Conservation (phyloP, 2,888 invertebrate genomes). For the Ophraella communa region DNA sequence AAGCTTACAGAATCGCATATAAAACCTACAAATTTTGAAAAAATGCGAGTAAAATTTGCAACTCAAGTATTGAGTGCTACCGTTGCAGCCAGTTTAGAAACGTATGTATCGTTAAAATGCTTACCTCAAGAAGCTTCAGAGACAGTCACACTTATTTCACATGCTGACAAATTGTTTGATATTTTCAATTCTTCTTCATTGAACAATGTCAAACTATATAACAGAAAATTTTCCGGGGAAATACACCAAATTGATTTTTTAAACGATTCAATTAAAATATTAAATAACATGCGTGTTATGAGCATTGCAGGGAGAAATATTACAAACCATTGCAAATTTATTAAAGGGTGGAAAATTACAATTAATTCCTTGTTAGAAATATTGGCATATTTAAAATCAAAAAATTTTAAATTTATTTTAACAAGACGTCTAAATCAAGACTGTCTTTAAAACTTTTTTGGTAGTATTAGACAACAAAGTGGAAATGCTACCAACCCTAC, state of each 20-base stretch:
- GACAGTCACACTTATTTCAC: constrained; percentile 26
- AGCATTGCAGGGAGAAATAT: too few relatives aligned
- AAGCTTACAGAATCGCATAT: constrained; percentile 38
- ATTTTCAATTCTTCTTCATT: constrained; percentile 32
- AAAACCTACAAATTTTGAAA: constrained; percentile 34
- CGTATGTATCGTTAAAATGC: constrained; percentile 23
- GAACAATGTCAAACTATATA: constrained; percentile 15
- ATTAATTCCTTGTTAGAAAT: constrained; percentile 15
- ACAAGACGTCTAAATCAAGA: constrained; percentile 22
- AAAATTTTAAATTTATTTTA: constrained; percentile 11
- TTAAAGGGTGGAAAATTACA: constrained; percentile 13
- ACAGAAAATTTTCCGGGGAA: constrained; percentile 28
- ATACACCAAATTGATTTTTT: constrained; percentile 4
- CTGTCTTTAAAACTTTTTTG: constrained; percentile 36
- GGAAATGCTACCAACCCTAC: constrained; percentile 20
- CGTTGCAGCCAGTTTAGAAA: constrained; percentile 31
- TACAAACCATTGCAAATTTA: not conserved
- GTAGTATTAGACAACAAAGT: constrained; percentile 12
- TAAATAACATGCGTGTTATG: not conserved
- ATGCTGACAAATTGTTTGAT: constrained; percentile 32
- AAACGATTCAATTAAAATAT: not conserved
- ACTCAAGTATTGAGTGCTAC: constrained; percentile 37
- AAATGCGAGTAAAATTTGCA: constrained; percentile 37
- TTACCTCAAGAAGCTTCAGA: constrained; percentile 24
- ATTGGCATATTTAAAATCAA: constrained; percentile 7